Conservation (phyloP, 23 tunicate species). For the Aplidium turbinatum region DNA sequence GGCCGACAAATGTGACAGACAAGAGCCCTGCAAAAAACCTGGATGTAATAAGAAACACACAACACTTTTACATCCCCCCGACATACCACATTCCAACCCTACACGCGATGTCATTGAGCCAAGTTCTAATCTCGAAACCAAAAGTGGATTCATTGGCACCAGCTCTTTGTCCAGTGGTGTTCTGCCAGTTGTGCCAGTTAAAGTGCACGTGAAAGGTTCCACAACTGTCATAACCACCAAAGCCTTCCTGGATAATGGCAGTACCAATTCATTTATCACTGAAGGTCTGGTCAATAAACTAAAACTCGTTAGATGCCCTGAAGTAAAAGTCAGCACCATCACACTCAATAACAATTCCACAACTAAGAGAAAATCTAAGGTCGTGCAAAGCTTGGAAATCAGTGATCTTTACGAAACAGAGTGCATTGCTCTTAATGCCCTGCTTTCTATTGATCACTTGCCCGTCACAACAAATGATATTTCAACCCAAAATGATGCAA, state of each 20-base stretch:
- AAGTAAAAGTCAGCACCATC: constrained; percentile 8
- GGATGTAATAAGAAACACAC: constrained; percentile 32
- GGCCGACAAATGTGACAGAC: constrained; percentile 21
- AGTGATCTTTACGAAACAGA: constrained; percentile 13
- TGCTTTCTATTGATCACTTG: constrained; percentile 10
- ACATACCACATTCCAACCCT: no score
- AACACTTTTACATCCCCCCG: constrained; percentile 49
- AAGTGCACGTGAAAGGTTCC: no score
- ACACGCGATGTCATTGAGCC: no score
- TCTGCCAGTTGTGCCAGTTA: no score
- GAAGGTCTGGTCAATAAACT: not conserved
- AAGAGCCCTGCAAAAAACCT: constrained; percentile 41
- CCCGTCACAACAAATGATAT: constrained; percentile 20
- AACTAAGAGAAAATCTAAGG: constrained; percentile 11
- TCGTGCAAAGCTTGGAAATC: constrained; percentile 11
- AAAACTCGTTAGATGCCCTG: constrained; percentile 5
- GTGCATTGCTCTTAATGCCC: not conserved
- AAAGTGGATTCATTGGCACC: no score
- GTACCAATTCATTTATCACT: constrained; percentile 25
- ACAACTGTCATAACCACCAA: no score
- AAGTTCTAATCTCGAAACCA: no score
- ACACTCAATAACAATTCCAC: constrained; percentile 10
- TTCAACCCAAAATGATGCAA: constrained; percentile 31
- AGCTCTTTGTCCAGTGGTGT: no score
- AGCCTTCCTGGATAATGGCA: constrained; percentile 24